Evolutionary conservation across 2,888 invertebrate genomes (phyloP), one percentile per base, ranked within the genome.

Genomic region (Dynastes tityus): DNA sequence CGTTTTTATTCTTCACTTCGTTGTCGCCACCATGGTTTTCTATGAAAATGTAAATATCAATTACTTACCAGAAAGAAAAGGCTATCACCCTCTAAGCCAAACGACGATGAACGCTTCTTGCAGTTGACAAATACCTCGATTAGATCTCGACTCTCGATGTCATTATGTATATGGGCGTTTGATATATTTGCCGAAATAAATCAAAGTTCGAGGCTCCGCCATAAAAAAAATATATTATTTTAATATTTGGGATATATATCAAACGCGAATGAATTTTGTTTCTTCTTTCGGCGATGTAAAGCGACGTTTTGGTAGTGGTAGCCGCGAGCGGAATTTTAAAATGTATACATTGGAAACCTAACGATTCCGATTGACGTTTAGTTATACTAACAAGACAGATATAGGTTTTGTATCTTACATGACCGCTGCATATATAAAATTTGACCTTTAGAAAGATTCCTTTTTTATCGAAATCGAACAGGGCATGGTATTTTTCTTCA

Each of bases 181-280:
- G 73, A 74, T 74, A 74, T 74, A 74, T 74, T 74, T 63, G 45
- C 61, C 9, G 61, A 49, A 74, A 74, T 74, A 74, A 61, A 74
- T 74, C 73, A 74, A 63, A 61, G 61, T 22, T 61, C 61, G 45
- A 61, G 27, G 49, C 49, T 22, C 13, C 61, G 13, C 61, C 45
- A 49, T 45, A 63, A 61, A 74, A 22, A 22, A 22, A 55, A 74
- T 63, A 74, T 61, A 45, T 27, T 74, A 74, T 74, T 74, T 74
- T 74, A 61, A 74, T 74, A 74, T 74, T 74, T 61, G 11, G 61
- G 45, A 61, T 61, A 74, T 74, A 74, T 74, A 74, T 74, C 61
- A 74, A 49, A 61, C 5, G 27, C 22, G 68, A 74, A 74, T 74
- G 61, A 74, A 63, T 74, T 74, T 61, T 74, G 61, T 61, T 74